These are phyloP conservation scores for Patella ulyssiponensis DNA, from an alignment of 2,888 invertebrate species.

Conservation along the genomic window DNA sequence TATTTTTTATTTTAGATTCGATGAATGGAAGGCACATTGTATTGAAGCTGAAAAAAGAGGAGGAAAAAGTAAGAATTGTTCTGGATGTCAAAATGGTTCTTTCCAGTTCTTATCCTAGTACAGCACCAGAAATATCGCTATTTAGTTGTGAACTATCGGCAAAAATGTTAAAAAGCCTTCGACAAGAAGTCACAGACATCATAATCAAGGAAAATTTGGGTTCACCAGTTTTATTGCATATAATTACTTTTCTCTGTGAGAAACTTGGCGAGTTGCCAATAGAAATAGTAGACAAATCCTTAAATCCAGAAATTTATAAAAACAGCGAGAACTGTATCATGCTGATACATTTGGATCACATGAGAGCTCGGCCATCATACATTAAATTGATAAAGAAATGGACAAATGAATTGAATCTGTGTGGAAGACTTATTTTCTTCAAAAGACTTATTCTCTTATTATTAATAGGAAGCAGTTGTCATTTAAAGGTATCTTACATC, in stretches of 20 bases:
- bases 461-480: constrained; percentile 48
- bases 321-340: constrained; percentile 36
- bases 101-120: not conserved
- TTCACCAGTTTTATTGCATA: constrained; percentile 45
- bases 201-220: constrained; percentile 23
- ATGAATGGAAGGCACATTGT: not conserved
- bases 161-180: not conserved
- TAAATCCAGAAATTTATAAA: not conserved
- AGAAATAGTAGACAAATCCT: too few species aligned
- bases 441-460: constrained; percentile 56
- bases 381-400: constrained; percentile 59
- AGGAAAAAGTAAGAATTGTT: not conserved
- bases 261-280: constrained; percentile 16
- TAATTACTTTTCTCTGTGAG: constrained; percentile 40
- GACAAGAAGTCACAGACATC: not conserved
- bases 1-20: not conserved
- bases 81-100: not conserved
- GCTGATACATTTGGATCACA: constrained; percentile 62
- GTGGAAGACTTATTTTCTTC: constrained; percentile 55
- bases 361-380: constrained; percentile 59
- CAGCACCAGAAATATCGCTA: not conserved
- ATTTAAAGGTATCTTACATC: constrained; percentile 49
- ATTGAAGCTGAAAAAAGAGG: too few species aligned
- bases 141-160: not conserved
- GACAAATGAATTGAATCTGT: constrained; percentile 50